Evolutionary conservation across 1,140 invertebrate species (phyloP), one percentile per base, ranked within the genome.

Genomic region (Chlorops oryzae): DNA sequence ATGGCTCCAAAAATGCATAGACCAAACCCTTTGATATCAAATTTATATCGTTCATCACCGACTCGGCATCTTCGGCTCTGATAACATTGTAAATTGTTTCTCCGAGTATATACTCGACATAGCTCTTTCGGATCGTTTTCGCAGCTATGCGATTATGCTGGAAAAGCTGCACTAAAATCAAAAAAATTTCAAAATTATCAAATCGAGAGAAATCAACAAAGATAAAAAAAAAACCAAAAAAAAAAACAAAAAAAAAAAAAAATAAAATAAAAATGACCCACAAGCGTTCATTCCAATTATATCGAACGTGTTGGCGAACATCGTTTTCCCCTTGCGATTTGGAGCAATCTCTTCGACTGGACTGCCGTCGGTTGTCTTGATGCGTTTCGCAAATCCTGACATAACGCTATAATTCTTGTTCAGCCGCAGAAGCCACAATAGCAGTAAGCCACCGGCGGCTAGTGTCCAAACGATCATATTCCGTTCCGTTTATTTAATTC

Each of bases 1-100:
- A 87, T 2, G 81, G 78, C 34, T 80, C 68, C 0, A 90, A 59
- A 56, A 83, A 81, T 6, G 75, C 57, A 37, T 76, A 76, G 2
- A 57, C 41, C 1, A 55, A 13, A 4, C 58, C 50, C 45, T 72
- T 72, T 3, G 56, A 58, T 20, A 68, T 59, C 3, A 67, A 23
- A 18, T 52, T 61, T 5, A 46, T 57, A 50, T 65, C 60, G 10
- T 60, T 70, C 1, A 70, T n/a, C 5, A 70, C n/a, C 2, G 56
- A 6, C 5, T 59, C 64, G 0, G 59, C 55, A 46, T 57, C 57
- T 21, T 58, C 56, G 2, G 66, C 61, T 54, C 65, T 63, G 13
- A 65, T 61, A 1, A 69, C 54, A 34, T 65, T 65, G 15, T 54
- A 69, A 22, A 52, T 32, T 0, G 65, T 12, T 3, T 37, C 44